Base-by-base conservation (phyloP, 2,113 vertebrate genomes). In the Calidris pugnax region DNA sequence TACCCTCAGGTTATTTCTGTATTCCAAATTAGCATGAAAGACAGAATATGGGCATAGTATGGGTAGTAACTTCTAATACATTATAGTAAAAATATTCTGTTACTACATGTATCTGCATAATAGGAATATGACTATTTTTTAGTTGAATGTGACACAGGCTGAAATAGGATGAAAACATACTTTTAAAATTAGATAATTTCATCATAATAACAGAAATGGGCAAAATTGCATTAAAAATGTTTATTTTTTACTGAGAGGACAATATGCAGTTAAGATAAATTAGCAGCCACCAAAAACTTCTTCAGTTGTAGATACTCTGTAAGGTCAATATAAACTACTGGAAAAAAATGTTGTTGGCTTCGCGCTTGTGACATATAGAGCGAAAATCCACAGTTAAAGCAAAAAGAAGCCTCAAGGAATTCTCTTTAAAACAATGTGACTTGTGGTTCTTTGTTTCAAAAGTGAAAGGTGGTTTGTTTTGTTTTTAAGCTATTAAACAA, bases 251-350 rank as follows among this genome's bases (percentile, higher is more conserved):
- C 21, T 75, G 10, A 41, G 16, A 63, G 37, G 26, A n/a, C 10
- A 39, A 22, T 48, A 12, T 15, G 7, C 33, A 51, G 33, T 4
- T 13, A n/a, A 64, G 20, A 45, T 13, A 79, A 82, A 83, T 26
- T 26, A 27, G 9, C 32, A 9, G 8, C 15, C 26, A 30, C 1
- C 5, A 18, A 24, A 85, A 79, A 59, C 5, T 28, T 35, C 13
- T 56, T 82, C 0, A 1, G 1, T 26, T 73, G 5, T 35, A 55
- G 26, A 17, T 47, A n/a, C 1, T 80, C 20, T 4, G 1, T 32
- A 69, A 45, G 7, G 7, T 56, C 41, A n/a, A 17, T 30, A 30
- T 32, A 79, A 94, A 56, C 7, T 85, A 22, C 27, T 33, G 47
- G 4, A 81, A 66, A 4, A 68, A 53, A 62, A 53, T 55, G 28